Evolutionary conservation across 2,797 vertebrate genomes (phyloP).

Genomic region (Crypturellus tataupa): DNA sequence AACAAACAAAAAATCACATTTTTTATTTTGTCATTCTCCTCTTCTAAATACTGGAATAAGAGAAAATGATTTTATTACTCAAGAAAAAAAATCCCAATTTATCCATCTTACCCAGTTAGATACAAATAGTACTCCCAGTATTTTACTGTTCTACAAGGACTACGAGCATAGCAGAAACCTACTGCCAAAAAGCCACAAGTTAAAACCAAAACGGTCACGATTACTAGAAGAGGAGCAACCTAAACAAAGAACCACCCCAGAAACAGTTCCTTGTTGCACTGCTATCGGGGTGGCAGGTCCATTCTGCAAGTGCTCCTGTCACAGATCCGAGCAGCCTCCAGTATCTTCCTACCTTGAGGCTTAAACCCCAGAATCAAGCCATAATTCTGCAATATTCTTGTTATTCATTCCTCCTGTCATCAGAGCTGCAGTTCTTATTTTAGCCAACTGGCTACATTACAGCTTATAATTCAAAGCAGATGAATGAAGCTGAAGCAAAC

Average conservation of each 20-base stretch:
- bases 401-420: neutral
- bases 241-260: neutral
- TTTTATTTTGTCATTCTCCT: neutral
- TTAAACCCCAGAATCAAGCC: neutral
- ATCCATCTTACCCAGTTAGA: neutral
- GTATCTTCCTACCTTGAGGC: neutral
- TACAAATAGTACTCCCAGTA: neutral
- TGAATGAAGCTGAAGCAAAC: neutral
- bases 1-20: neutral
- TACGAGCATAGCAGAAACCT: neutral
- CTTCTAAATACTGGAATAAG: neutral
- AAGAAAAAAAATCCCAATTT: neutral
- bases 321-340: neutral
- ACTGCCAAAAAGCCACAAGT: neutral
- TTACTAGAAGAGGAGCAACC: neutral
- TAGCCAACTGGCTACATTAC: neutral
- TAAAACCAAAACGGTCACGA: neutral
- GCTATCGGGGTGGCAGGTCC: neutral
- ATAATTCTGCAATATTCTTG: neutral
- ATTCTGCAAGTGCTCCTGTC: neutral
- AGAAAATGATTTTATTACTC: neutral
- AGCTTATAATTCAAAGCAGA: neutral
- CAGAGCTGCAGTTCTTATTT: neutral
- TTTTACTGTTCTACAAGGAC: neutral
- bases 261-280: neutral